Percentiles rank a stretch among this genome's conserved stretches.
These are phyloP conservation scores for Cossypha polioptera DNA, from an alignment of 2,797 vertebrate genomes.

Conservation along the genomic window DNA sequence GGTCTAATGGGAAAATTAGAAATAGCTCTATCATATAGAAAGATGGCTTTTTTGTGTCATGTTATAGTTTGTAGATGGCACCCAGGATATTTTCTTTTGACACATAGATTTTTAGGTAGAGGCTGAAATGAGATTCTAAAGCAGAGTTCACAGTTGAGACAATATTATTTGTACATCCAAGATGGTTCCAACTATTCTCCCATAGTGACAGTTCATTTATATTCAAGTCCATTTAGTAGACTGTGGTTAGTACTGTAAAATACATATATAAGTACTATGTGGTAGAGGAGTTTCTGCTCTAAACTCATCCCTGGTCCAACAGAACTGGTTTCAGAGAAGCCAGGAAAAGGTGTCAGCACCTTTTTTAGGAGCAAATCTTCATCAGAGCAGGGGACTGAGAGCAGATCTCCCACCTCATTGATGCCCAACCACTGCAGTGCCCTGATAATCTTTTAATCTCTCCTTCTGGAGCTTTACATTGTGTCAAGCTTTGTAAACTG, in stretches of 20 bases:
- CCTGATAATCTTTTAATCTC: background rate
- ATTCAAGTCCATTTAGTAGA: conserved; percentile 37
- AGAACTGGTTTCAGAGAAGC: background rate
- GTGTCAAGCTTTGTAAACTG: background rate
- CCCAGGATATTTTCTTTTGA: conserved; percentile 57
- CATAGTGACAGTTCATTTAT: conserved; percentile 39
- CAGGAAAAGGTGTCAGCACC: background rate
- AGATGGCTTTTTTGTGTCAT: conserved; percentile 68
- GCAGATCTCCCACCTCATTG: background rate
- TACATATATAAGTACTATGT: background rate
- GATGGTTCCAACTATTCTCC: conserved; percentile 25
- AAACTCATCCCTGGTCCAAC: background rate
- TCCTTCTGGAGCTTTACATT: background rate
- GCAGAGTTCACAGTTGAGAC: background rate
- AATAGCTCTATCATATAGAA: conserved; percentile 64
- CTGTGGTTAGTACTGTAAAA: conserved; percentile 25
- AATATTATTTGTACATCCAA: conserved; percentile 26
- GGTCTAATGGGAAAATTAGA: conserved; percentile 79
- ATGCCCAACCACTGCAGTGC: background rate
- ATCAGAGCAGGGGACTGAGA: background rate
- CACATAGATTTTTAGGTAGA: conserved; percentile 63
- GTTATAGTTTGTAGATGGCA: conserved; percentile 64
- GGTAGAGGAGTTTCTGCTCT: background rate
- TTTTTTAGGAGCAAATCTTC: background rate
- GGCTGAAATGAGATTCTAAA: conserved; percentile 57